Evolutionary conservation across 2,888 invertebrate genomes (phyloP), one percentile per base, ranked within the genome.

Genomic region (Drosophila recens): DNA sequence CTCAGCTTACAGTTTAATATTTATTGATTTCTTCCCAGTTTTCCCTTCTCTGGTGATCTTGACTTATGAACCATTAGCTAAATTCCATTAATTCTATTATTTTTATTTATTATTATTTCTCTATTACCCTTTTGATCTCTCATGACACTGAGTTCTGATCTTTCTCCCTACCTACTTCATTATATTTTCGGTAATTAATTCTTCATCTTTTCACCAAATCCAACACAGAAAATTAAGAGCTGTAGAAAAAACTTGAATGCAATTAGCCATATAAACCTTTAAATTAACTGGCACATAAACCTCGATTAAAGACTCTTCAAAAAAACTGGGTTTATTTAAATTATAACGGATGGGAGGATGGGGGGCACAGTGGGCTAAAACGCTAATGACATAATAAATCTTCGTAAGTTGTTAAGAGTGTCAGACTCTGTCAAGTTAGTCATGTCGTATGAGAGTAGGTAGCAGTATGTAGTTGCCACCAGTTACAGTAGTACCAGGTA

Each of bases 351-450:
- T 59, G 40, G 53, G n/a, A 51, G 11, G 61, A 17, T n/a, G 2
- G 20, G 38, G 23, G 40, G 27, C 23, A 17, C 34, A 45, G 30
- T 9, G 17, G 57, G 49, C 15, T 23, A 11, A 46, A 38, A 53
- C 71, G 63, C 75, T 87, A 87, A 84, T 87, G 80, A 85, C 73
- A 69, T 46, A 73, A 85, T 87, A 85, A 87, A 85, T 84, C 84
- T 85, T 68, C 10, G 56, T 11, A 38, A 58, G 80, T 70, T 72
- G 73, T 74, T 68, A 72, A 82, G 62, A 71, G 73, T 72, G 85
- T 75, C 78, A 58, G 80, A 64, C 57, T 67, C 67, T 81, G 82
- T 83, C 85, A 81, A 79, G 84, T 87, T 84, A 82, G 53, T 57
- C 65, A 62, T 67, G 58, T 45, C 72, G 57, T 51, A 80, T 57